Conservation (phyloP, 2,888 invertebrate genomes). For the Acanthococcus lagerstroemiae region DNA sequence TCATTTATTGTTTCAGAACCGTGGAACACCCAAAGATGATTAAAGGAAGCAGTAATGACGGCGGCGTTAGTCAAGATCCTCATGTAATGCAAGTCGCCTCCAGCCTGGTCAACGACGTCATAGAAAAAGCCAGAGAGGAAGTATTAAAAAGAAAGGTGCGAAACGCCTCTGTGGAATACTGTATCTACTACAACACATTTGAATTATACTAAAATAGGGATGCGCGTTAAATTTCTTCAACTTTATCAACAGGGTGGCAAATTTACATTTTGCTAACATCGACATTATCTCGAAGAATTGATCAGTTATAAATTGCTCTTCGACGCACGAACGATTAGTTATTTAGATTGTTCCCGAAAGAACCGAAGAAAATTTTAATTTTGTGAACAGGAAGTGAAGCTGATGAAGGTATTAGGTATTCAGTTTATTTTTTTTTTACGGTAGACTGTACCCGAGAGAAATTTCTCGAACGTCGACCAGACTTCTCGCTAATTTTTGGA, state of each 20-base stretch:
- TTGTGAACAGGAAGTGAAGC: too few relatives aligned
- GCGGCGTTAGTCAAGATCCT: constrained; percentile 15
- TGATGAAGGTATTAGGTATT: too few relatives aligned
- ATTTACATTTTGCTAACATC: too few relatives aligned
- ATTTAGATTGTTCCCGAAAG: too few relatives aligned
- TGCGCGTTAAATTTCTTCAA: neutral
- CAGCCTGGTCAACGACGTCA: constrained; percentile 20
- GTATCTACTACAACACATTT: neutral
- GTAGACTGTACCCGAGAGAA: too few relatives aligned
- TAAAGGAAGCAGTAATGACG: constrained; percentile 12
- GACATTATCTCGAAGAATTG: neutral
- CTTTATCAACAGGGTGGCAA: too few relatives aligned
- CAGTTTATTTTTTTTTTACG: too few relatives aligned
- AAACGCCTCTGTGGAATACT: neutral
- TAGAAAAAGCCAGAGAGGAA: constrained; percentile 29
- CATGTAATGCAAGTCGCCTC: constrained; percentile 24
- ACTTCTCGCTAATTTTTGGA: too few relatives aligned
- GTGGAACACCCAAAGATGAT: constrained; percentile 2
- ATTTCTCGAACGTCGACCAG: too few relatives aligned
- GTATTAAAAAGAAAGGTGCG: constrained; percentile 26
- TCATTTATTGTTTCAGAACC: neutral
- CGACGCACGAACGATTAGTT: too few relatives aligned
- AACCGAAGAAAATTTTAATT: too few relatives aligned
- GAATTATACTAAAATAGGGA: neutral
- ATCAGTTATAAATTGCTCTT: neutral